Percentiles rank a stretch among this genome's conserved stretches.
Evolutionary conservation across 1,140 invertebrate genomes (phyloP).

Genomic region (Drosophila lacteicornis): DNA sequence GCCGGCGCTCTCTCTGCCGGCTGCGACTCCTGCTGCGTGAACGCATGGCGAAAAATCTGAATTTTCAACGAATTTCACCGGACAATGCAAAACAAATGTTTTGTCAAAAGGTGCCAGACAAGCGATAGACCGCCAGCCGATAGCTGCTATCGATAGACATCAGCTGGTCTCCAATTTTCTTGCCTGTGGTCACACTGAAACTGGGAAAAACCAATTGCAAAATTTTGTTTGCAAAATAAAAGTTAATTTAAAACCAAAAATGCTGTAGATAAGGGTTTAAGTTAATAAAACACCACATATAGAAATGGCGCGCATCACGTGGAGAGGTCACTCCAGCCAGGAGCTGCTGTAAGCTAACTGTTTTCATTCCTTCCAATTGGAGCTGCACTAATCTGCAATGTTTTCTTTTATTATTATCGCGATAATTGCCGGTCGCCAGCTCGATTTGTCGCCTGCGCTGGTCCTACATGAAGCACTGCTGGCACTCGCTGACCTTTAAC

Average conservation of each 20-base stretch:
- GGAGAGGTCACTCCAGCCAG: slow-evolving; percentile 45
- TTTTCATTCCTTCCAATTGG: neutral
- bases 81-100: slow-evolving; percentile 27
- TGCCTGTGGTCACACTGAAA: neutral
- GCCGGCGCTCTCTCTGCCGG: slow-evolving; percentile 36
- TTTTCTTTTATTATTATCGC: slow-evolving; percentile 4
- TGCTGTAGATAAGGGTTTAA: neutral
- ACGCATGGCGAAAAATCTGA: slow-evolving; percentile 34
- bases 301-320: slow-evolving; percentile 61
- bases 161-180: neutral
- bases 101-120: neutral
- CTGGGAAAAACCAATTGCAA: slow-evolving; percentile 5
- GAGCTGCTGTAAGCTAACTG: slow-evolving; percentile 43
- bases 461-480: slow-evolving; percentile 77
- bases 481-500: slow-evolving; percentile 89
- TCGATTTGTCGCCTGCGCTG: slow-evolving; percentile 56
- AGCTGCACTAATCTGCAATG: neutral
- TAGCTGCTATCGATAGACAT: neutral
- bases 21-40: slow-evolving; percentile 63
- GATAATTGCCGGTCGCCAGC: slow-evolving; percentile 49
- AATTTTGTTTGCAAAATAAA: slow-evolving; percentile 3
- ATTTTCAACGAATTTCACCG: slow-evolving; percentile 22
- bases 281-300: neutral
- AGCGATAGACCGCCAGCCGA: slow-evolving; percentile 3
- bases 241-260: slow-evolving; percentile 2